Evolutionary conservation across 1,140 invertebrate genomes (phyloP).

Genomic region (Camponotus floridanus): DNA sequence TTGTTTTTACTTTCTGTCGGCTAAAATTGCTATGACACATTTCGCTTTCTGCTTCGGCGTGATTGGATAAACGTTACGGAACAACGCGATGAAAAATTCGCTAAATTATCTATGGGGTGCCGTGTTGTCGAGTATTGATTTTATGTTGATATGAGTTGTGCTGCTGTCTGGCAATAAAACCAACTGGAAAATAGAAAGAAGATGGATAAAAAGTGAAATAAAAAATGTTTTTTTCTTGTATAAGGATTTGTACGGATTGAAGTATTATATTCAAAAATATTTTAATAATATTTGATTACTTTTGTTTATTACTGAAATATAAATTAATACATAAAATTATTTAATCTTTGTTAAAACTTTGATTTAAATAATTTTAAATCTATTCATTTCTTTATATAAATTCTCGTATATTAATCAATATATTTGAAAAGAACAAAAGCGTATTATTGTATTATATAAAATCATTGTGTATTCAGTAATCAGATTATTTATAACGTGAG

Average conservation of each 20-base stretch:
- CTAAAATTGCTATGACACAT: background rate
- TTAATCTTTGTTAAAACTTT: no score
- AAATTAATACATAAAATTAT: background rate
- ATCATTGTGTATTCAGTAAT: background rate
- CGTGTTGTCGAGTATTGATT: slow-evolving; percentile 64
- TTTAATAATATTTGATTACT: background rate
- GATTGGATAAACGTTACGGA: slow-evolving; percentile 5
- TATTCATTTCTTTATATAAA: background rate
- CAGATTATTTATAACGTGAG: background rate
- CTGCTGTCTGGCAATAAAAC: slow-evolving; percentile 51
- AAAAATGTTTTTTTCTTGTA: background rate
- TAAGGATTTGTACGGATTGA: background rate
- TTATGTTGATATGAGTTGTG: slow-evolving; percentile 56
- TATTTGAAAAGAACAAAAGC: background rate
- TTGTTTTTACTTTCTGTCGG: background rate
- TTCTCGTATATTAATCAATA: background rate
- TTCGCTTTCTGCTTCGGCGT: background rate
- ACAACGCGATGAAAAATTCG: background rate
- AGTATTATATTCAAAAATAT: background rate
- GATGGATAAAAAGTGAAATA: background rate
- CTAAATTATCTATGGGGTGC: slow-evolving; percentile 42
- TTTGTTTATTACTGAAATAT: background rate
- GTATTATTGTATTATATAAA: background rate
- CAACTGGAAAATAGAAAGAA: background rate
- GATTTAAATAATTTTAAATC: no score